Percentiles rank a stretch among this genome's conserved stretches.
Conservation (phyloP, 2,888 invertebrate species). For the Pyrrhosoma nymphula region DNA sequence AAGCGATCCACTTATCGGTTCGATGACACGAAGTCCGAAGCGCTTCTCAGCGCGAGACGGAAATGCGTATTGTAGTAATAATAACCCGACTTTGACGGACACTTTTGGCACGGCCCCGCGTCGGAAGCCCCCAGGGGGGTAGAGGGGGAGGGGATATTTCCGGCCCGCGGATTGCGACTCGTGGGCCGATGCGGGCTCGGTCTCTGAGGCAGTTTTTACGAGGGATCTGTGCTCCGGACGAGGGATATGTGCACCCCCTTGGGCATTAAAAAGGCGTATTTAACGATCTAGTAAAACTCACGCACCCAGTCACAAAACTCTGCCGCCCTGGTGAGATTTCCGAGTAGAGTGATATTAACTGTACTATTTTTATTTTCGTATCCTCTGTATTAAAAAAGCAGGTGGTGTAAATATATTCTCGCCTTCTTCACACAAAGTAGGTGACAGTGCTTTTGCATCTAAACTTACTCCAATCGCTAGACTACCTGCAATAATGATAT, state of each 20-base stretch:
- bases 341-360: too few species aligned
- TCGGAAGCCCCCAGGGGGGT: too few species aligned
- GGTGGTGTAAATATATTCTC: too few species aligned
- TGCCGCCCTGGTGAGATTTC: neutral
- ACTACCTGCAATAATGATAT: too few species aligned
- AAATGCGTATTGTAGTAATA: neutral
- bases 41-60: neutral
- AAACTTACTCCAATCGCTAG: too few species aligned
- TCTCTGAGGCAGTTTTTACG: neutral
- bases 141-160: neutral
- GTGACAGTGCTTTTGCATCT: too few species aligned
- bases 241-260: neutral
- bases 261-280: neutral
- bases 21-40: neutral
- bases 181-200: neutral
- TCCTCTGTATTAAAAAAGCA: too few species aligned
- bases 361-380: too few species aligned
- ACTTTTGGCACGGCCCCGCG: neutral
- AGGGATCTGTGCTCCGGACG: neutral
- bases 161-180: neutral
- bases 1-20: neutral
- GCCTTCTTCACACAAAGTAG: too few species aligned
- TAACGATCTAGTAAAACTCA: neutral
- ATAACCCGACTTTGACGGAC: neutral
- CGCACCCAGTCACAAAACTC: neutral